Evolutionary conservation across 2,888 invertebrate species (phyloP), one percentile per base, ranked within the genome.

Genomic region (Eubasilissa splendida): DNA sequence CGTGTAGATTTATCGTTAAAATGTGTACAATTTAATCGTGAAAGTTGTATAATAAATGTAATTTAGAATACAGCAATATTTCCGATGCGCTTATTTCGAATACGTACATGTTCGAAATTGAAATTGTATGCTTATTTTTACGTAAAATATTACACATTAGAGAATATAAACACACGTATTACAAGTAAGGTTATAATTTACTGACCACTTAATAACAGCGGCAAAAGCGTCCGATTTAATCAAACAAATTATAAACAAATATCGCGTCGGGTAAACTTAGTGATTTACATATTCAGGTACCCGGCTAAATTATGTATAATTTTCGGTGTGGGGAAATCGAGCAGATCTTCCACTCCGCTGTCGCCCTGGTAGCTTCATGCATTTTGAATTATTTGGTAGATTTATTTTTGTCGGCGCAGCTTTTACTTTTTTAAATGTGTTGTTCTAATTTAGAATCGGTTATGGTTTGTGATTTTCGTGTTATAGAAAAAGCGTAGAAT

Each of bases 161-260:
- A 74, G 60, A 58, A n/a, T n/a, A 74, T 74, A 74, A 74, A 56
- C 59, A 60, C 74, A 50, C 50, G 74, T 59, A 74, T 71, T 77
- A 71, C 31, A 76, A 71, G 77, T 56, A 65, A 70, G 54, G 74
- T 56, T 8, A 42, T 53, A 80, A 80, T 80, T 80, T 80, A 80
- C 71, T 66, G 77, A 56, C 80, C 33, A 77, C 77, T 65, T 77
- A 77, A 42, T 58, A 60, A 7, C n/a, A 31, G 8, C 60, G 50
- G 33, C 42, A 22, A 71, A 42, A 12, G 42, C 60, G 31, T 10
- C 53, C 73, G 58, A 53, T 52, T 33, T n/a, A 78, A 54, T 59
- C 78, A 78, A 78, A 73, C 58, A 14, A 50, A 74, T 42, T 42
- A 42, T 42, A 42, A 42, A 42, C 42, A 42, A 42, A 42, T 42